Evolutionary conservation across 2,797 vertebrate species (phyloP).

Genomic region (Hephaestus fuliginosus): DNA sequence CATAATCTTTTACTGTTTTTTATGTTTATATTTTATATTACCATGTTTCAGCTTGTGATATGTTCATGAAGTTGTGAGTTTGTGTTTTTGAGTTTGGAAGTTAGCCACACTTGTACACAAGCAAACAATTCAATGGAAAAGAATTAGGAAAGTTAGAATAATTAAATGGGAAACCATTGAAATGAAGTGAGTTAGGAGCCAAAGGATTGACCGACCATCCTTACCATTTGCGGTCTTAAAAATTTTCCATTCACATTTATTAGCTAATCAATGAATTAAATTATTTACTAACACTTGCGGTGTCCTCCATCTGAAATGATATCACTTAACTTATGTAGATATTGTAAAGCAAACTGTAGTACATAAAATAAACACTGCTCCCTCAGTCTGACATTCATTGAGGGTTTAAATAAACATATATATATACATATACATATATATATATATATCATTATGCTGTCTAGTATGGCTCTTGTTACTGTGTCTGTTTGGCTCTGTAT

Average conservation of each 20-base stretch:
- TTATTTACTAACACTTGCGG: neutral
- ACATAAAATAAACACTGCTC: neutral
- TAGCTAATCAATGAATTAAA: neutral
- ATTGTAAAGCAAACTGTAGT: neutral
- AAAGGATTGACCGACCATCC: too few species aligned
- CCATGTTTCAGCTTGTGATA: neutral
- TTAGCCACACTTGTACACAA: neutral
- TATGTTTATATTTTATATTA: neutral
- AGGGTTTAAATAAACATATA: neutral
- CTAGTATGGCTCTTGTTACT: conserved; percentile 56
- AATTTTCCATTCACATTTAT: neutral
- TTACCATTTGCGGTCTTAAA: too few species aligned
- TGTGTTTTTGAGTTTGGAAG: conserved; percentile 1
- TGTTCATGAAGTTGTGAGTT: neutral
- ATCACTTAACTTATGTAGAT: neutral
- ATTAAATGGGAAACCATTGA: too few species aligned
- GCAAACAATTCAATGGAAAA: neutral
- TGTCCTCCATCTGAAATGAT: neutral
- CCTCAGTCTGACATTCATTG: conserved; percentile 21
- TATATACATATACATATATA: conserved; percentile 6
- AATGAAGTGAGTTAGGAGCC: neutral
- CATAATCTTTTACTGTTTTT: neutral
- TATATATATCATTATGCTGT: conserved; percentile 15
- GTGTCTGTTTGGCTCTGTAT: conserved; percentile 62
- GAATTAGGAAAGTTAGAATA: neutral